These are phyloP conservation scores for Papilio gigon DNA, from an alignment of 2,888 invertebrate species.

Conservation along the genomic window DNA sequence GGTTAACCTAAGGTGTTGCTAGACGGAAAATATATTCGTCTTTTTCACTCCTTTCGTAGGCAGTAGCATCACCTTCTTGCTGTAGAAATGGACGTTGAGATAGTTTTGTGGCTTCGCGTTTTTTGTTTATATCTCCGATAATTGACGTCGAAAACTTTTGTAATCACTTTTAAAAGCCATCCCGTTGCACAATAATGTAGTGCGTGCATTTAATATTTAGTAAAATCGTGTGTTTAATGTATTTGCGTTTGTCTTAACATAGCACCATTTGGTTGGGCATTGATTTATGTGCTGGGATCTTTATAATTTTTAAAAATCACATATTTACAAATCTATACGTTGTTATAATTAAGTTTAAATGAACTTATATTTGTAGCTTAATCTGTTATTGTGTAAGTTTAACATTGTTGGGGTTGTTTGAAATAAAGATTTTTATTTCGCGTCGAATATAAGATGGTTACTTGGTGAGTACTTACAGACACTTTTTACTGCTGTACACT, in stretches of 20 bases:
- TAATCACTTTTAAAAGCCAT: constrained; percentile 74
- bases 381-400: constrained; percentile 61
- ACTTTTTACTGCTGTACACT: constrained; percentile 51
- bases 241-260: constrained; percentile 60
- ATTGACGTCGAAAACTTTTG: constrained; percentile 79
- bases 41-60: constrained; percentile 72
- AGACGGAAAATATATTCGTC: constrained; percentile 69
- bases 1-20: constrained; percentile 65
- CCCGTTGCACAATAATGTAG: constrained; percentile 69
- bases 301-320: constrained; percentile 53
- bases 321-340: constrained; percentile 55
- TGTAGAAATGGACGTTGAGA: constrained; percentile 78
- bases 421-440: constrained; percentile 46
- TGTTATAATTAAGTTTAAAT: constrained; percentile 58
- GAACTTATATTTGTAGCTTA: constrained; percentile 54
- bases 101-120: constrained; percentile 68
- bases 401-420: constrained; percentile 49
- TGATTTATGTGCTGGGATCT: constrained; percentile 56
- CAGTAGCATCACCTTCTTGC: constrained; percentile 78
- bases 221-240: constrained; percentile 64
- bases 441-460: constrained; percentile 58
- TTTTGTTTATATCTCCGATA: constrained; percentile 81
- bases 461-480: constrained; percentile 51
- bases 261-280: constrained; percentile 56
- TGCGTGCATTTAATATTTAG: constrained; percentile 65